Base-by-base conservation (phyloP, 1,140 invertebrate species). In the Drosophila grimshawi region DNA sequence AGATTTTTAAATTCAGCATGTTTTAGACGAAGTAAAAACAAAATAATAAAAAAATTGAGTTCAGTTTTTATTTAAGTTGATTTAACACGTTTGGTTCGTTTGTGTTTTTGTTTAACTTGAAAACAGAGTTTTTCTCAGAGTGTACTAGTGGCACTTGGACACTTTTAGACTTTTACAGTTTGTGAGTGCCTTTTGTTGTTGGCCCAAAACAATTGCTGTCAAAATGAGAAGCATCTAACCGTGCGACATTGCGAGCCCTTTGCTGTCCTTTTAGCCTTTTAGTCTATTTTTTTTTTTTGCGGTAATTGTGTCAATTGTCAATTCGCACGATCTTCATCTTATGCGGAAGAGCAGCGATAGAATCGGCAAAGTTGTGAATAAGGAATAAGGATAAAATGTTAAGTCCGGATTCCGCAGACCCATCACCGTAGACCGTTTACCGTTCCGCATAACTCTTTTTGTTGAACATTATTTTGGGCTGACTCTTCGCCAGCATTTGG, bases 241-340 rank as follows among this genome's bases (percentile, higher is more conserved):
- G 60, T 70, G 29, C 33, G 39, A 43, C 39, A 43, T 43, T 43
- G 39, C 39, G 10, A 43, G 39, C 10, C 39, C n/a, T 43, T 43
- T 43, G 39, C 10, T 43, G 39, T 56, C 10, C 19, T 49, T 11
- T 41, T 49, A 45, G 19, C 52, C 64, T 41, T 35, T 49, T 68
- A 35, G 19, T 10, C 39, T 19, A 10, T 41, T 41, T 41, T 41
- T 41, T 10, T 41, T 46, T 43, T 67, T 68, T 49, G 35, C 61
- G 67, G 68, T 85, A 83, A 83, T 88, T 88, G 82, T 86, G 79
- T 79, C 82, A 86, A 86, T 86, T 86, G 82, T 88, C 82, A 77
- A 65, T 85, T 85, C 81, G 75, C 81, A 85, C 81, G 78, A 74
- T 85, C 73, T 74, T 59, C 62, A 60, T 8, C 53, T 60, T 8